These are phyloP conservation scores for Nematopogon swammerdamellus DNA, from an alignment of 2,888 invertebrate species.

Conservation along the genomic window DNA sequence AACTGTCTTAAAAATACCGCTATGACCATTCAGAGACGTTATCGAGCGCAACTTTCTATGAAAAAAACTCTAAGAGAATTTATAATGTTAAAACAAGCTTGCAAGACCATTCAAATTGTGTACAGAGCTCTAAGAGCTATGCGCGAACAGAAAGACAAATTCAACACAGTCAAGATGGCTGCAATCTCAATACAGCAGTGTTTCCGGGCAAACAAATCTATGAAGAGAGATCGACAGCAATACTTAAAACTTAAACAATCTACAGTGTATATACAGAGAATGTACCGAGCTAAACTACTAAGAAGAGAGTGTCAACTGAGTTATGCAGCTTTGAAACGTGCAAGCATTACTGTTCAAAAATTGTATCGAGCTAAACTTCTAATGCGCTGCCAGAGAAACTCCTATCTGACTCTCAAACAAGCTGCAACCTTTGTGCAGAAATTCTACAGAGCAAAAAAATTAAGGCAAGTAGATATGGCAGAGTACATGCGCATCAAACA, in stretches of 20 bases:
- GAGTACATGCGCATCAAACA: slow-evolving; percentile 16
- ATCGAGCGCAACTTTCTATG: slow-evolving; percentile 25
- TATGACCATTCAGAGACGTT: too few species aligned
- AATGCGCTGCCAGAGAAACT: slow-evolving; percentile 4
- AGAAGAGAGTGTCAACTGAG: not conserved
- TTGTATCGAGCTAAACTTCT: slow-evolving; percentile 15
- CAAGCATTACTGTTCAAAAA: slow-evolving; percentile 15
- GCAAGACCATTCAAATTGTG: slow-evolving; percentile 26
- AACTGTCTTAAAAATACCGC: slow-evolving; percentile 18
- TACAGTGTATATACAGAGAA: slow-evolving; percentile 13
- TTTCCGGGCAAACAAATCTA: slow-evolving; percentile 19
- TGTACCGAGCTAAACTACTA: not conserved
- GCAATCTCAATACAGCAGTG: slow-evolving; percentile 24
- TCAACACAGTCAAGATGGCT: slow-evolving; percentile 19
- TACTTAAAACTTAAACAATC: slow-evolving; percentile 12
- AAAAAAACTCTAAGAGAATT: slow-evolving; percentile 19
- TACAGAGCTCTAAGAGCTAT: slow-evolving; percentile 37
- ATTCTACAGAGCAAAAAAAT: slow-evolving; percentile 12
- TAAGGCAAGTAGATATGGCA: slow-evolving; percentile 15
- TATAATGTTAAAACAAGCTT: slow-evolving; percentile 15
- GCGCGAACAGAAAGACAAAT: slow-evolving; percentile 21
- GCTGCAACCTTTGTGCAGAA: slow-evolving; percentile 13
- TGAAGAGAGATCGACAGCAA: slow-evolving; percentile 1
- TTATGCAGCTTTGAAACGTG: not conserved
- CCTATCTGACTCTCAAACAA: slow-evolving; percentile 2